Evolutionary conservation across 2,888 invertebrate genomes (phyloP).

Genomic region (Apamea crenata): DNA sequence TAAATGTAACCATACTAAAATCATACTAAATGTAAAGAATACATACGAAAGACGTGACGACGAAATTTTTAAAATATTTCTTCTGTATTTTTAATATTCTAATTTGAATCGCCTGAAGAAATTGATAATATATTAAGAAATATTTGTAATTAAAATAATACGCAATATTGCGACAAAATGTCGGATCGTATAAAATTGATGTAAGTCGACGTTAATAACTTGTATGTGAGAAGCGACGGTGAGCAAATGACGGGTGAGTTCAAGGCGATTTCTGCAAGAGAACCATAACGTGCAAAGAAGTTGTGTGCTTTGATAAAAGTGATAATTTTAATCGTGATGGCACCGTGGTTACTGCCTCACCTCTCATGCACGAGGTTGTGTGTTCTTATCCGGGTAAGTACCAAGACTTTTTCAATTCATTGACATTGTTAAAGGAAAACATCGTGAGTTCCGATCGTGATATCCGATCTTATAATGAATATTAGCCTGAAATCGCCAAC

Average conservation of each 20-base stretch:
- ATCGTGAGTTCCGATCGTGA: no score
- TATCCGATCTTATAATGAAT: not conserved
- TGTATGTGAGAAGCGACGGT: not conserved
- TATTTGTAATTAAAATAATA: not conserved
- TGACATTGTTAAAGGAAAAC: not conserved
- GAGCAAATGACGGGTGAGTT: not conserved
- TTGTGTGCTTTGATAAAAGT: not conserved
- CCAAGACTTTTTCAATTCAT: not conserved
- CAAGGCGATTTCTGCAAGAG: no score
- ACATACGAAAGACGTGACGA: not conserved
- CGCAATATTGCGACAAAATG: not conserved
- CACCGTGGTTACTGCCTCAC: not conserved
- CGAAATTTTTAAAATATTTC: not conserved
- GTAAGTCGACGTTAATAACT: not conserved
- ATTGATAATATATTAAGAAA: not conserved
- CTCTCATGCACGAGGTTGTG: not conserved
- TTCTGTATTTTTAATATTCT: conserved; percentile 16
- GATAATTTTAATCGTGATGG: not conserved
- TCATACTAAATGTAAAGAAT: not conserved
- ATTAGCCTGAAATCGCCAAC: not conserved
- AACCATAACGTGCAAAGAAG: not conserved
- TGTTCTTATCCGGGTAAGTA: not conserved
- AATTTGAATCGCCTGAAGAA: conserved; percentile 7
- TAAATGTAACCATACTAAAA: no score
- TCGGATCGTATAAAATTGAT: not conserved